A percentile compares a stretch with the other conserved stretches of the same genome.
These are phyloP conservation scores for Brenthis hecate DNA, from an alignment of 2,888 invertebrate genomes.

Conservation along the genomic window DNA sequence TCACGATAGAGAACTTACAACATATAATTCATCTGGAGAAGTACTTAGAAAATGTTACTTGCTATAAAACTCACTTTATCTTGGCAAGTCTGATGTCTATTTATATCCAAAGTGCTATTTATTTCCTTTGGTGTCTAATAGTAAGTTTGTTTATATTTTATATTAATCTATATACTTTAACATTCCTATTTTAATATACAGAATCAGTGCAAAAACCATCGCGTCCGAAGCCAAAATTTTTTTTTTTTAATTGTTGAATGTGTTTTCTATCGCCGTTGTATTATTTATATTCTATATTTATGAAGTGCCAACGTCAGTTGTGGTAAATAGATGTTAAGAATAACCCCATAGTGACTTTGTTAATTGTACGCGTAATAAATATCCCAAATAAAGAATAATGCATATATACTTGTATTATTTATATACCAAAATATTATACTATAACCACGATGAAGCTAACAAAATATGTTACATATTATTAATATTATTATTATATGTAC, in stretches of 20 bases:
- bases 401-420: constrained; percentile 34
- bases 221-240: constrained; percentile 53
- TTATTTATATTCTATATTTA: constrained; percentile 31
- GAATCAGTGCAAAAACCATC: constrained; percentile 49
- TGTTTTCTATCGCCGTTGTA: constrained; percentile 33
- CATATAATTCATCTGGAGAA: no score
- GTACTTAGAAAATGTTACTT: neutral
- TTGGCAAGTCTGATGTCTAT: constrained; percentile 4
- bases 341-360: constrained; percentile 64
- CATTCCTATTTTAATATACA: constrained; percentile 40
- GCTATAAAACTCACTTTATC: neutral
- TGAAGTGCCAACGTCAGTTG: constrained; percentile 16
- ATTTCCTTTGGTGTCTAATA: constrained; percentile 8
- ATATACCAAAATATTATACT: constrained; percentile 20
- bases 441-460: constrained; percentile 17
- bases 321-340: constrained; percentile 69
- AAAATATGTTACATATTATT: constrained; percentile 4
- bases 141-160: constrained; percentile 17
- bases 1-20: no score
- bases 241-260: constrained; percentile 42
- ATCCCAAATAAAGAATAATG: constrained; percentile 38
- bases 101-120: constrained; percentile 21
- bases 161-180: constrained; percentile 17
- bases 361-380: constrained; percentile 48
- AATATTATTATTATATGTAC: constrained; percentile 3